These are phyloP conservation scores for Dasysyrphus tricinctus DNA, from an alignment of 2,888 invertebrate species.

Conservation along the genomic window DNA sequence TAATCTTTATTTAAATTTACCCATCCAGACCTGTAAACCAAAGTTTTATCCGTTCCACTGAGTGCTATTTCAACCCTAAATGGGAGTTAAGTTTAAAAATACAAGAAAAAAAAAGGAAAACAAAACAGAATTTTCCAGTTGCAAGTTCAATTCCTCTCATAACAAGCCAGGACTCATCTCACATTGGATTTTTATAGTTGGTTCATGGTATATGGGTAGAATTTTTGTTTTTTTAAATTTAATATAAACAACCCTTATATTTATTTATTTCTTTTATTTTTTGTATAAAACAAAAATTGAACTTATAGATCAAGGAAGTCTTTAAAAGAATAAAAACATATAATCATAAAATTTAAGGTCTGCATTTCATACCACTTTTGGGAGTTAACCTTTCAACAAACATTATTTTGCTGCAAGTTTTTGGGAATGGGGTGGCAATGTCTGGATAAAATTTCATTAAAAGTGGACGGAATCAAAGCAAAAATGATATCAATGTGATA, in stretches of 20 bases:
- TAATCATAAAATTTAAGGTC: background rate
- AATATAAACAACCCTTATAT: background rate
- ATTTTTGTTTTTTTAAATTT: background rate
- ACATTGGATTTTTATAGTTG: background rate
- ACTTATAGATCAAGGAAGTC: background rate
- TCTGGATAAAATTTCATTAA: background rate
- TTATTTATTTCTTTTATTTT: background rate
- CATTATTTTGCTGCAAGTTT: background rate
- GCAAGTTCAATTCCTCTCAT: constrained; percentile 33
- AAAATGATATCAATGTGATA: too few species aligned
- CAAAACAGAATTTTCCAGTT: constrained; percentile 27
- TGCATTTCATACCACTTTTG: constrained; percentile 17
- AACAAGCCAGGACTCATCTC: background rate
- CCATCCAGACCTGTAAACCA: constrained; percentile 58
- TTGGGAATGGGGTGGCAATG: constrained; percentile 11
- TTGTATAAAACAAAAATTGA: background rate
- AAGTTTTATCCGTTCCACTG: constrained; percentile 74
- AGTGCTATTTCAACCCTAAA: constrained; percentile 74
- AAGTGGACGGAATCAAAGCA: too few species aligned
- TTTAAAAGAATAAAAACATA: constrained; percentile 19
- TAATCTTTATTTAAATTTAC: constrained; percentile 74
- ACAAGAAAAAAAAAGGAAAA: background rate
- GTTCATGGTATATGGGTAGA: background rate
- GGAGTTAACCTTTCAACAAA: constrained; percentile 33
- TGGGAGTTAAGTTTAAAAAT: constrained; percentile 30